Percentiles rank a stretch among this genome's conserved stretches.
These are phyloP conservation scores for Oceanites oceanicus DNA, from an alignment of 2,113 vertebrate genomes.

Conservation along the genomic window DNA sequence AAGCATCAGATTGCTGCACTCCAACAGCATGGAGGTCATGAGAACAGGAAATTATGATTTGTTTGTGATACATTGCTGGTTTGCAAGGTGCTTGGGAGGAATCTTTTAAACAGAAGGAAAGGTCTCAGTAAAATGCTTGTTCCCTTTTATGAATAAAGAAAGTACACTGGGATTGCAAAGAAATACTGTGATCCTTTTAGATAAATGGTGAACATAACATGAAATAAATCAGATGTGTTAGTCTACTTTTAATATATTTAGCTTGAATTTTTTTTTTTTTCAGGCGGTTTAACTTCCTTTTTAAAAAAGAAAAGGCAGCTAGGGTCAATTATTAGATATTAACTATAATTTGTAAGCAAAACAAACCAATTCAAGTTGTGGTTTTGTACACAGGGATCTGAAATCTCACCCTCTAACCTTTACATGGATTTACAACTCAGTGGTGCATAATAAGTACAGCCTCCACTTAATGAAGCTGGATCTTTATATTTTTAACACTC, in stretches of 20 bases:
- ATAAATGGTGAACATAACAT: not conserved
- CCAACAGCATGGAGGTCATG: not conserved
- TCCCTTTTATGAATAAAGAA: not conserved
- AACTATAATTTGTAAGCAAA: constrained; percentile 31
- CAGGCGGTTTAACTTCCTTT: not conserved
- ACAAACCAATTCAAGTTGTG: not conserved
- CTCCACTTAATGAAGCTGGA: constrained; percentile 84
- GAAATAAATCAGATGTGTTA: not conserved
- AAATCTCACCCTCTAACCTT: constrained; percentile 72
- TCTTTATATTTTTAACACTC: constrained; percentile 86
- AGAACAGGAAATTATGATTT: not conserved
- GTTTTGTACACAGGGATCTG: constrained; percentile 47
- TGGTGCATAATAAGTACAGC: constrained; percentile 70
- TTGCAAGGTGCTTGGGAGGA: not conserved
- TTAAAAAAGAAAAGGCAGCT: not conserved
- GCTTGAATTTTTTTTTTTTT: not conserved
- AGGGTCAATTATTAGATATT: constrained; percentile 31
- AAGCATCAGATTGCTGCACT: not conserved
- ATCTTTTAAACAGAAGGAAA: not conserved
- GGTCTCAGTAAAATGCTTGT: not conserved
- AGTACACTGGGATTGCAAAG: not conserved
- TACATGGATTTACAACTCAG: constrained; percentile 71
- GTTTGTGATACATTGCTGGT: not conserved
- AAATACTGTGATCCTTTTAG: not conserved
- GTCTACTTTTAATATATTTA: not conserved